A percentile compares a stretch with the other conserved stretches of the same genome.
These are phyloP conservation scores for Astyanax mexicanus DNA, from an alignment of 2,797 vertebrate species.

Conservation along the genomic window DNA sequence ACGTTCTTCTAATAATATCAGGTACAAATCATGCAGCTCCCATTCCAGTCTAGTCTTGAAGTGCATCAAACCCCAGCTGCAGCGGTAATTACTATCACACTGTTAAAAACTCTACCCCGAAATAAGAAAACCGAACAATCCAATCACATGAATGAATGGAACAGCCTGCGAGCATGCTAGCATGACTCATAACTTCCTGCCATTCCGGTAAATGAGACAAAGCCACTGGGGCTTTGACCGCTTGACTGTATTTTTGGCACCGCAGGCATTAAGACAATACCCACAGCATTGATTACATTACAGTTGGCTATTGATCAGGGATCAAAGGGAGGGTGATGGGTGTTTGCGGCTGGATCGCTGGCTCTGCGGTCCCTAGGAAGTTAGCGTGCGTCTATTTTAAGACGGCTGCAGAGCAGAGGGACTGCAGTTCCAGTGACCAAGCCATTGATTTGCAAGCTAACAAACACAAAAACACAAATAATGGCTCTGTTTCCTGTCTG, in stretches of 20 bases:
- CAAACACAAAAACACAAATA: slow-evolving; percentile 37
- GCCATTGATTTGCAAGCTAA: slow-evolving; percentile 43
- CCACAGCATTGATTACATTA: slow-evolving; percentile 65
- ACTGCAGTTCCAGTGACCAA: slow-evolving; percentile 21
- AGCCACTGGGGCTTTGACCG: slow-evolving; percentile 44
- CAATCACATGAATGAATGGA: not conserved
- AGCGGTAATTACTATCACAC: not conserved
- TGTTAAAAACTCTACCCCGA: not conserved
- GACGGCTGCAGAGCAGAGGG: slow-evolving; percentile 14
- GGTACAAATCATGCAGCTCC: not conserved
- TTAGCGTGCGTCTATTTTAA: slow-evolving; percentile 63
- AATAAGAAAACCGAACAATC: not conserved
- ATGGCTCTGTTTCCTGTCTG: no score
- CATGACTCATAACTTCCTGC: slow-evolving; percentile 44
- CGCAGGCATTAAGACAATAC: slow-evolving; percentile 56
- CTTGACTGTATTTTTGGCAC: slow-evolving; percentile 61
- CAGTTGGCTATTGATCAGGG: slow-evolving; percentile 68
- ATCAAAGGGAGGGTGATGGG: slow-evolving; percentile 58
- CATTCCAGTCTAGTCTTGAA: slow-evolving; percentile 2
- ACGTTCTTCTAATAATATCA: slow-evolving; percentile 16
- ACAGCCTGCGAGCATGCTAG: not conserved
- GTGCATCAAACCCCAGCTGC: not conserved
- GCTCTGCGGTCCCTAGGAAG: slow-evolving; percentile 53
- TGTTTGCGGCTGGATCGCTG: slow-evolving; percentile 38
- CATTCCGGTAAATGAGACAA: slow-evolving; percentile 61